Conservation (phyloP, 2,113 vertebrate genomes). For the Neodon shergylaensis region DNA sequence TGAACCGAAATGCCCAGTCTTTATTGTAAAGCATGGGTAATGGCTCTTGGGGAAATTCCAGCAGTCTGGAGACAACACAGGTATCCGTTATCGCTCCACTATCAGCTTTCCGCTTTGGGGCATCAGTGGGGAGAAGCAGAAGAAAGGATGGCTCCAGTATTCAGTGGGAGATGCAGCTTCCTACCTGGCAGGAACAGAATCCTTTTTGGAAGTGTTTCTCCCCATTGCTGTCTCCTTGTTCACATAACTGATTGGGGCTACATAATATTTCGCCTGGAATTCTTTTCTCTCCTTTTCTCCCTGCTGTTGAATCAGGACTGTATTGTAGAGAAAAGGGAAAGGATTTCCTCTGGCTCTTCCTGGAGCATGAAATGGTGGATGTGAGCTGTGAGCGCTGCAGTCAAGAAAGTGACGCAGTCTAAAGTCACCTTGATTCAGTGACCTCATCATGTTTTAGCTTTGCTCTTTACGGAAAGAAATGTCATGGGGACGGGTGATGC, state of each 20-base stretch:
- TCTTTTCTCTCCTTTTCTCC: not conserved
- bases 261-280: not conserved
- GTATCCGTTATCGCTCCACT: not conserved
- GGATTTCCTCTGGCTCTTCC: not conserved
- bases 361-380: constrained; percentile 15
- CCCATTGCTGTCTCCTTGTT: not conserved
- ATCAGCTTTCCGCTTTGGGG: constrained; percentile 33
- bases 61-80: not conserved
- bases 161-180: not conserved
- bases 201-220: not conserved
- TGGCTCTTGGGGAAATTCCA: constrained; percentile 22
- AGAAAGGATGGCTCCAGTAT: not conserved
- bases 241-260: not conserved
- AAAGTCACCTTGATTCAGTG: constrained; percentile 52
- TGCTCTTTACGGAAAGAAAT: constrained; percentile 54
- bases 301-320: not conserved
- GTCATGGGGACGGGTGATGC: not conserved
- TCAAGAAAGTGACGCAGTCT: constrained; percentile 18
- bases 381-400: not conserved
- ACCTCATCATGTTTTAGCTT: constrained; percentile 46
- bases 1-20: constrained; percentile 33
- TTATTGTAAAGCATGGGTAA: constrained; percentile 7
- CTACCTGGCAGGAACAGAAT: not conserved
- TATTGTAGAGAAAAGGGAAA: not conserved
- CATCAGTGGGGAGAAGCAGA: constrained; percentile 1